Evolutionary conservation across 2,113 vertebrate genomes (phyloP), one percentile per base, ranked within the genome.

Genomic region (Triplophysa rosa): DNA sequence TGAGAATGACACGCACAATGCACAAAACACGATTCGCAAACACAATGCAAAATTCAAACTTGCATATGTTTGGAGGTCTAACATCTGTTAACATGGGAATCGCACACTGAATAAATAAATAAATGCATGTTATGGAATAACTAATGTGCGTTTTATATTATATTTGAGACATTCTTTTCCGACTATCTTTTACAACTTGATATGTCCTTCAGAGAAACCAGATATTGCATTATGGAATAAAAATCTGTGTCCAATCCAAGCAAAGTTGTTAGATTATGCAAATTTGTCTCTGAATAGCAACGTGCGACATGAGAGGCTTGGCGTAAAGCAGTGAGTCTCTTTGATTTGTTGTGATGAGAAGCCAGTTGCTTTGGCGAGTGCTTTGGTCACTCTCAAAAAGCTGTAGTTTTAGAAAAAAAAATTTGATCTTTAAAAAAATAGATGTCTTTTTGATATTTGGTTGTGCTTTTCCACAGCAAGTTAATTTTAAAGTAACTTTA

Each of bases 221-320:
- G n/a, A 63, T 45, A 24, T 56, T 62, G 11, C 37, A n/a, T n/a
- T 64, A n/a, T 49, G 42, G 67, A 66, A 69, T 64, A 66, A 66
- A 56, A 47, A 67, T 26, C 47, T 75, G 67, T 62, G 37, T 56
- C 24, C 23, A 61, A 59, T 75, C 70, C 14, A 62, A 66, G 70
- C 26, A 49, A 66, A 47, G 63, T 24, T 81, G 24, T 68, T 40
- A 47, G 61, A 71, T 80, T 67, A 67, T 71, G 54, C 63, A 67
- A 47, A 81, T 59, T 26, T 42, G 29, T 16, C n/a, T 61, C 17
- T 66, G 29, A 80, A 67, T 65, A 16, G n/a, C 9, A 14, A 19
- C 21, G 42, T 45, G 47, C 40, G 10, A 23, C 58, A 62, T 64
- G 8, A 78, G 75, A 66, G 62, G 33, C 45, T 71, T 40, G 42